Conservation (phyloP, 1,140 invertebrate genomes). For the Theocolax elegans region DNA sequence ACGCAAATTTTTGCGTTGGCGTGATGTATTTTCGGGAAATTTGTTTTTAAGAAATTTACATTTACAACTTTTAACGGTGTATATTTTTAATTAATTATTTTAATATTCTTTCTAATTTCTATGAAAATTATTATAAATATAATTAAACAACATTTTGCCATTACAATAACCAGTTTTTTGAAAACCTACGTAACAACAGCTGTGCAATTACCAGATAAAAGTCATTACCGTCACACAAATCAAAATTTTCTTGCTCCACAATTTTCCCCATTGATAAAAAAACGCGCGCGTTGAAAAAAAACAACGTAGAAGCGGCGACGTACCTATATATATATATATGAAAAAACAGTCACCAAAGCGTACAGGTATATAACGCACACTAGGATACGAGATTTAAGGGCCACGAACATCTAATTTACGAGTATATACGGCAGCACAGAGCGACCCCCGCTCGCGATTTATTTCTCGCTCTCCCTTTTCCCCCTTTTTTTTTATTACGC, state of each 20-base stretch:
- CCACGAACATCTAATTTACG: conserved; percentile 42
- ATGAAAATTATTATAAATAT: too few species aligned
- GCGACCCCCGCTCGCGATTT: conserved; percentile 13
- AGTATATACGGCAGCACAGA: conserved; percentile 2
- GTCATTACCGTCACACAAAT: conserved; percentile 6
- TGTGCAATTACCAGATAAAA: neutral
- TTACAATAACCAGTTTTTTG: too few species aligned
- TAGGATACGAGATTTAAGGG: conserved; percentile 41
- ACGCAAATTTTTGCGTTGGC: too few species aligned
- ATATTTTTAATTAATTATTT: too few species aligned
- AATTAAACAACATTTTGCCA: too few species aligned
- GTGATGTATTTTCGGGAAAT: too few species aligned
- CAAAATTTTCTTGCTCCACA: neutral
- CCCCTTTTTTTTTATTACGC: neutral
- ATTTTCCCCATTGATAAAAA: neutral
- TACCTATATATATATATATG: neutral
- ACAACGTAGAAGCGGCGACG: neutral
- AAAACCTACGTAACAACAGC: too few species aligned
- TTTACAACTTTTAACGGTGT: too few species aligned
- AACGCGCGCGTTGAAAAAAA: neutral
- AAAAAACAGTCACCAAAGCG: neutral
- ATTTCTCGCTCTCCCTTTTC: conserved; percentile 39
- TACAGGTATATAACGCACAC: neutral
- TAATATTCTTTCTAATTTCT: too few species aligned
- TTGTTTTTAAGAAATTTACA: too few species aligned